Evolutionary conservation across 2,888 invertebrate genomes (phyloP), one percentile per base, ranked within the genome.

Genomic region (Cinara cedri): DNA sequence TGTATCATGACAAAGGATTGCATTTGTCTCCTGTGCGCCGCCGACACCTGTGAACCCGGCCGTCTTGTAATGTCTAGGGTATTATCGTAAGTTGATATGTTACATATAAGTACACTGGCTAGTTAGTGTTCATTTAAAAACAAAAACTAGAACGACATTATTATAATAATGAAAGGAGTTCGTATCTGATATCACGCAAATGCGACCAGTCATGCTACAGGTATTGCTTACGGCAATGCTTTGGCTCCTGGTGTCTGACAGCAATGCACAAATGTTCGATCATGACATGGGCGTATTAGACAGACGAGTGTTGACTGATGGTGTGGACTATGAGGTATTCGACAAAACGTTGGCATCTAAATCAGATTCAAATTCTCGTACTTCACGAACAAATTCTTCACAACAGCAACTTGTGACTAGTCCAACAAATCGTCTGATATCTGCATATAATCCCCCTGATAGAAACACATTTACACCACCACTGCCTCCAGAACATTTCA

Each of bases 381-480:
- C 51, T 19, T 68, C 74, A n/a, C 78, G 78, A 2, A 78, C 78
- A 9, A 78, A 81, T 76, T 81, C 82, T 1, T 83, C 83, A 21
- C 80, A 71, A 2, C 76, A 82, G 42, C 68, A 81, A 42, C 75
- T 70, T 57, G 80, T 82, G 24, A 72, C 81, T 3, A 82, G 83
- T 71, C 71, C 82, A 13, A 82, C 83, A 16, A 83, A 86, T 91
- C 92, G 83, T 88, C 92, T 60, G 1, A 76, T 76, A 76, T 70
- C 78, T 42, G 49, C 92, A 54, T 94, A 94, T 86, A 92, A 93
- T 72, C 94, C 94, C 26, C 92, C 92, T 49, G 87, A 93, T 81
- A 89, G 91, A 16, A 87, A 88, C 26, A 91, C 93, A 85, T 91
- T 92, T 86, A 94, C 94, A 0, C 94, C 94, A 1, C 94, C 94